Evolutionary conservation across 2,113 vertebrate species (phyloP).

Genomic region (Cyanoderma ruficeps): DNA sequence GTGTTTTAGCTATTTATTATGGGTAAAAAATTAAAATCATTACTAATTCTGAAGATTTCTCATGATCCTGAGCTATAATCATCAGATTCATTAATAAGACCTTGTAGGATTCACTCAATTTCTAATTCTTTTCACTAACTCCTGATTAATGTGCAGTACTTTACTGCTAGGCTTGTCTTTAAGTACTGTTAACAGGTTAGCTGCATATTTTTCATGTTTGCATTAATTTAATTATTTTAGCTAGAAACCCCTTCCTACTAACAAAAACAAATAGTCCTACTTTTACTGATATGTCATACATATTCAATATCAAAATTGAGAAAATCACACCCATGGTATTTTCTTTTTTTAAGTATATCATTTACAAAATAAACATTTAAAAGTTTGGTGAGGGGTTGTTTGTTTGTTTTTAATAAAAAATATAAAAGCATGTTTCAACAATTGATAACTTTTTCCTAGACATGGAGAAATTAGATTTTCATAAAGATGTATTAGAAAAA

Average conservation of each 20-base stretch:
- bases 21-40: background rate
- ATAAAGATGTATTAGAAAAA: background rate
- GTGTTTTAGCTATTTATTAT: background rate
- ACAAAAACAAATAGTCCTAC: background rate
- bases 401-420: background rate
- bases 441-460: background rate
- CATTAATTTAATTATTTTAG: background rate
- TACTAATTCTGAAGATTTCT: background rate
- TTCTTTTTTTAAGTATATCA: background rate
- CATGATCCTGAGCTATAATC: background rate
- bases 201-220: background rate
- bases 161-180: background rate
- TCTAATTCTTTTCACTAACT: background rate
- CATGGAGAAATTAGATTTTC: background rate
- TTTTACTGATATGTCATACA: background rate
- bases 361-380: background rate
- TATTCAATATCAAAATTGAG: background rate
- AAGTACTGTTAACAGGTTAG: background rate
- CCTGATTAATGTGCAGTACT: background rate
- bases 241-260: background rate
- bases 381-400: accelerated
- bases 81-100: background rate
- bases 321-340: background rate
- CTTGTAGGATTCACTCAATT: background rate
- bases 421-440: background rate